A percentile compares a stretch with the other conserved stretches of the same genome.
Conservation (phyloP, 2,797 vertebrate genomes). For the Sebastes ruberrimus region DNA sequence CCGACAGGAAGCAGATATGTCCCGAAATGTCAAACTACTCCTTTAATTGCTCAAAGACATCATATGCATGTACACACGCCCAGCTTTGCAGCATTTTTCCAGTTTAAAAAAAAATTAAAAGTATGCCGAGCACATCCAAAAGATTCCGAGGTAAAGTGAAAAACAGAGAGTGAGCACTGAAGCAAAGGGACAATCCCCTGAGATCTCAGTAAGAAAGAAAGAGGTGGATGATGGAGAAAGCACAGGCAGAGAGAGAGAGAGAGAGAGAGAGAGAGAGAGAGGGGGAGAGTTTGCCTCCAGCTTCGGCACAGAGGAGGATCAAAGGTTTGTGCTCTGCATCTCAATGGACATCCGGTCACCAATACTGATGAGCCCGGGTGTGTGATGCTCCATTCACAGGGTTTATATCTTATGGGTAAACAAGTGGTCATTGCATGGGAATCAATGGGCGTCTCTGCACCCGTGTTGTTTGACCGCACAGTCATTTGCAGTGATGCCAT, state of each 20-base stretch:
- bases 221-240: slow-evolving; percentile 70
- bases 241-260: slow-evolving; percentile 43
- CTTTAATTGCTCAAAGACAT: slow-evolving; percentile 9
- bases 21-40: background rate
- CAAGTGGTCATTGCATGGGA: slow-evolving; percentile 55
- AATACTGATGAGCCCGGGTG: slow-evolving; percentile 78
- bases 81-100: slow-evolving; percentile 5
- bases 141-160: slow-evolving; percentile 62
- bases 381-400: slow-evolving; percentile 73
- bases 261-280: slow-evolving; percentile 47
- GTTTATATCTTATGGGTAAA: slow-evolving; percentile 66
- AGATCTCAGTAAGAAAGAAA: slow-evolving; percentile 62
- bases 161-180: slow-evolving; percentile 60
- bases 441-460: slow-evolving; percentile 21
- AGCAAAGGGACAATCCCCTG: slow-evolving; percentile 68
- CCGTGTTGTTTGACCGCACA: background rate
- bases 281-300: slow-evolving; percentile 71
- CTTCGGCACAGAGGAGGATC: slow-evolving; percentile 78
- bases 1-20: background rate
- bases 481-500: background rate
- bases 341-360: slow-evolving; percentile 79
- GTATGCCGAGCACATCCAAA: slow-evolving; percentile 49
- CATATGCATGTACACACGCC: background rate
- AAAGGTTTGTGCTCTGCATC: slow-evolving; percentile 83
- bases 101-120: slow-evolving; percentile 34